Evolutionary conservation across 1,140 invertebrate species (phyloP).

Genomic region (Bombus soroeensis): DNA sequence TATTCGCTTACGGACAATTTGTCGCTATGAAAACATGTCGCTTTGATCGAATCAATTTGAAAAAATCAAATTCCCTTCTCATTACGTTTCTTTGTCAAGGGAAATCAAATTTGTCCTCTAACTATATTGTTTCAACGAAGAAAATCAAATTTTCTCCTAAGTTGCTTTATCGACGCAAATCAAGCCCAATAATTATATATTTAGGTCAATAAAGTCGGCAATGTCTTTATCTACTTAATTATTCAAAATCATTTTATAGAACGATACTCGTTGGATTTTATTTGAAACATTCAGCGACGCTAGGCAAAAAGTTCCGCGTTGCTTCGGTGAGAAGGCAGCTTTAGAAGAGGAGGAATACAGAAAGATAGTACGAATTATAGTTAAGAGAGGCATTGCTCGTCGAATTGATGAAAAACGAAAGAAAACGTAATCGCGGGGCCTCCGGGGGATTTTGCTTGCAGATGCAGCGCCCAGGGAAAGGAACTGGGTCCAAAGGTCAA

Average conservation of each 20-base stretch:
- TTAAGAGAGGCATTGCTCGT: slow-evolving; percentile 23
- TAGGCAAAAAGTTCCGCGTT: no score
- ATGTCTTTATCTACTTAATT: not conserved
- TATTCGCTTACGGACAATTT: not conserved
- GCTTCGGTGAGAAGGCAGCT: not conserved
- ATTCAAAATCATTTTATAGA: not conserved
- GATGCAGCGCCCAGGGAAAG: slow-evolving; percentile 35
- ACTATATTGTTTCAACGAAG: no score
- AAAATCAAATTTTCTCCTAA: not conserved
- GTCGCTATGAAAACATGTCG: not conserved
- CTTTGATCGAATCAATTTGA: not conserved
- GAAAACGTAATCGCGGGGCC: slow-evolving; percentile 49
- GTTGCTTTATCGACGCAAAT: no score
- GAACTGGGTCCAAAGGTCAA: slow-evolving; percentile 53
- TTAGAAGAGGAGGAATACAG: no score
- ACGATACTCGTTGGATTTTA: not conserved
- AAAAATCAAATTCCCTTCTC: not conserved
- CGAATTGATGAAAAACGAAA: slow-evolving; percentile 56
- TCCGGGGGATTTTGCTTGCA: not conserved
- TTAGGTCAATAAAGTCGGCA: no score
- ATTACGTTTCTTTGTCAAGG: no score
- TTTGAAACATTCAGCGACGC: not conserved
- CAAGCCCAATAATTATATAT: no score
- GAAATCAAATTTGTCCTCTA: no score
- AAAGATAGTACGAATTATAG: slow-evolving; percentile 12